Percentiles rank a stretch among this genome's conserved stretches.
phyloP scores from a whole-genome alignment of 2,888 invertebrate genomes.

The Lepidocyrtinus sp. region DNA sequence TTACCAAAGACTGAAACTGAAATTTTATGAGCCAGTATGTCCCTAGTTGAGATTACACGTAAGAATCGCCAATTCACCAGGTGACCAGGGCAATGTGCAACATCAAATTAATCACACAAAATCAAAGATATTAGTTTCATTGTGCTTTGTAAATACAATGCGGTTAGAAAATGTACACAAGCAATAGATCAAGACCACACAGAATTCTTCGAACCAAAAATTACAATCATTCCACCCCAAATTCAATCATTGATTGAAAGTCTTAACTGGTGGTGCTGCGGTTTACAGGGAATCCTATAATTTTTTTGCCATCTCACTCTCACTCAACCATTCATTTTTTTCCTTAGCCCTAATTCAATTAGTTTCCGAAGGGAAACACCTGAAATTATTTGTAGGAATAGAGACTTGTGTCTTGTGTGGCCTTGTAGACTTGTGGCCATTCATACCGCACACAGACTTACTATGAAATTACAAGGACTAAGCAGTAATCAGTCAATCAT shows the following conservation, averaged over 20 bases:
- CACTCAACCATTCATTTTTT: not conserved
- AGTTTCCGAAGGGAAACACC: constrained; percentile 17
- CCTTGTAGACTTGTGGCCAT: constrained; percentile 3
- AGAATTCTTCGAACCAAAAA: not conserved
- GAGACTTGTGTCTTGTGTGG: constrained; percentile 38
- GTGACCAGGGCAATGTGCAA: not conserved
- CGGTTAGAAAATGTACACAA: too few species aligned
- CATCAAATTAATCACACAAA: not conserved
- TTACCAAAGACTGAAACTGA: not conserved
- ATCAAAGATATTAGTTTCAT: too few species aligned
- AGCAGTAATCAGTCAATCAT: constrained; percentile 7
- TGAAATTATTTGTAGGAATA: constrained; percentile 30
- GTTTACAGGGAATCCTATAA: too few species aligned
- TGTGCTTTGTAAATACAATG: too few species aligned
- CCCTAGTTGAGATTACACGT: too few species aligned
- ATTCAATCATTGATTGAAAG: constrained; percentile 29
- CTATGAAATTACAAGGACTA: not conserved
- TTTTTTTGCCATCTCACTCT: not conserved
- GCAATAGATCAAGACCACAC: not conserved
- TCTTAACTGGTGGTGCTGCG: not conserved
- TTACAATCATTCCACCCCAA: not conserved
- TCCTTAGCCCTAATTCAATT: constrained; percentile 37
- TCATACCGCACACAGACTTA: constrained; percentile 29
- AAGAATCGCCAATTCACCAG: too few species aligned
- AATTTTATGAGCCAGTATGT: not conserved